These are phyloP conservation scores for Lamproptera curius DNA, from an alignment of 2,888 invertebrate genomes.

Conservation along the genomic window DNA sequence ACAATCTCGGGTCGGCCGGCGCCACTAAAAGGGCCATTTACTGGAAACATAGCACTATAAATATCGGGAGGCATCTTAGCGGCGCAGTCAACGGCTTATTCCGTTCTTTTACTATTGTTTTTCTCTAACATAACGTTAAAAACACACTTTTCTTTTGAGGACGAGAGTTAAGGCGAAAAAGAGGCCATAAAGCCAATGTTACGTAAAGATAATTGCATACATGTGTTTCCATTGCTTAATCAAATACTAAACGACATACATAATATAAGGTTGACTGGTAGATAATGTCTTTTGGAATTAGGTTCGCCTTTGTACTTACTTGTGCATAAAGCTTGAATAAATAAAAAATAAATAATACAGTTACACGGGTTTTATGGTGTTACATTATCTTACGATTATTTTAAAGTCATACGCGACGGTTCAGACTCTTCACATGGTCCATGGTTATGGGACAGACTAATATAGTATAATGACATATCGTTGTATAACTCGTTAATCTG, in stretches of 20 bases:
- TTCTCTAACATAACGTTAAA: constrained; percentile 12
- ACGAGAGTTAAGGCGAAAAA: background rate
- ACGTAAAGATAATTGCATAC: too few species aligned
- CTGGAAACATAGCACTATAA: constrained; percentile 23
- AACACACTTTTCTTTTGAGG: background rate
- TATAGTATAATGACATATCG: too few species aligned
- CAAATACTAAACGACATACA: too few species aligned
- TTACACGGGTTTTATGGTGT: too few species aligned
- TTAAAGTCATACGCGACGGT: too few species aligned
- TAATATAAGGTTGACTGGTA: background rate
- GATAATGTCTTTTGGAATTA: too few species aligned
- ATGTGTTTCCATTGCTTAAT: too few species aligned
- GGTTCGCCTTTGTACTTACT: background rate
- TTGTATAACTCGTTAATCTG: too few species aligned
- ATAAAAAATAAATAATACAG: too few species aligned
- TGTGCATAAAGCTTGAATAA: background rate
- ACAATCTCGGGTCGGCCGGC: constrained; percentile 5
- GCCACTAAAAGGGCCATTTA: constrained; percentile 20
- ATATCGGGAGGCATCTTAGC: constrained; percentile 16
- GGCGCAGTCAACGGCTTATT: constrained; percentile 17
- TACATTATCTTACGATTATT: too few species aligned
- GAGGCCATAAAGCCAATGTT: background rate
- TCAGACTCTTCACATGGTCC: too few species aligned
- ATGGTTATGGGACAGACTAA: too few species aligned
- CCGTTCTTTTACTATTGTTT: constrained; percentile 11